phyloP scores from a whole-genome alignment of 2,113 vertebrate species.

The Gorilla gorilla region DNA sequence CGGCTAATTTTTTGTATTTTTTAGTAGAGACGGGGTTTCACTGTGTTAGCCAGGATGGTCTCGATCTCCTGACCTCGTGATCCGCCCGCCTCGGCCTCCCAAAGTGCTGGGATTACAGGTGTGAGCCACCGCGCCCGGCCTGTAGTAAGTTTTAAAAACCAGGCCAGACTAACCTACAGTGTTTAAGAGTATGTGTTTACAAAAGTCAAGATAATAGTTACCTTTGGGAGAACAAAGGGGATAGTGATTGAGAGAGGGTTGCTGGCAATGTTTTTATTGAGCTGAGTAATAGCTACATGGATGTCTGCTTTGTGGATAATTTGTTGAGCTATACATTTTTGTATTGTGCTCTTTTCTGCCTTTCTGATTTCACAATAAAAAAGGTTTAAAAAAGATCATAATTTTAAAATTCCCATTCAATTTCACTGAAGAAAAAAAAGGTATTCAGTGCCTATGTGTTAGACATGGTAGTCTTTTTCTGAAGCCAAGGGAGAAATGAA shows the following conservation, averaged over 20 bases:
- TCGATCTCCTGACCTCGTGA: too few species aligned
- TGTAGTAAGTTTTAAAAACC: not conserved
- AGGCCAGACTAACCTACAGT: not conserved
- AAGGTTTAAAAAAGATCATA: not conserved
- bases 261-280: not conserved
- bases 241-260: not conserved
- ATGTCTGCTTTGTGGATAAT: not conserved
- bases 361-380: slow-evolving; percentile 13
- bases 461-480: not conserved
- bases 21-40: too few species aligned
- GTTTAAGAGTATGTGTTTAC: not conserved
- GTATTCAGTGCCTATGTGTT: not conserved
- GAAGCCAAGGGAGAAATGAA: not conserved
- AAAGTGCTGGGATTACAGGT: too few species aligned
- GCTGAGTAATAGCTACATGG: not conserved
- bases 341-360: not conserved
- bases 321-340: not conserved
- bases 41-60: too few species aligned
- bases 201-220: slow-evolving; percentile 19
- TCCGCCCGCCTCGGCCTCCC: too few species aligned
- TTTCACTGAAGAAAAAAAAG: not conserved
- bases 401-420: not conserved
- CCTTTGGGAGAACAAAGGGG: not conserved
- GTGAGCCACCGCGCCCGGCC: too few species aligned
- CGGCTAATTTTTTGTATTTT: too few species aligned